A percentile compares a stretch with the other conserved stretches of the same genome.
Conservation (phyloP, 92 coral and sea anemone species). For the Porites divaricata region DNA sequence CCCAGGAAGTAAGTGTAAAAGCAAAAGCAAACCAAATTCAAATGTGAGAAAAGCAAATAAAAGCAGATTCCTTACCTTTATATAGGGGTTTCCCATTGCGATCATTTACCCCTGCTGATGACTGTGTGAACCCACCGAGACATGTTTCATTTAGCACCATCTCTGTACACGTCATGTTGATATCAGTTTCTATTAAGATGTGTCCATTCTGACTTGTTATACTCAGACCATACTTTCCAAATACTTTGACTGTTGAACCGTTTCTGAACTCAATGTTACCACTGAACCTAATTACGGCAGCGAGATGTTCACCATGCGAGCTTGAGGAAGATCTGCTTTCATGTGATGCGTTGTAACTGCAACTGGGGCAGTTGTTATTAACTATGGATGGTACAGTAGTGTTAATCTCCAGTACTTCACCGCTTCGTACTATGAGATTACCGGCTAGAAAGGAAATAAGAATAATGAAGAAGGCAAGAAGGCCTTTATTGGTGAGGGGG, state of each 20-base stretch:
- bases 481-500: too few relatives aligned
- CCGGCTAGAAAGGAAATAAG: background rate
- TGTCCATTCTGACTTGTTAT: slow-evolving; percentile 38
- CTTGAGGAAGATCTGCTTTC: background rate
- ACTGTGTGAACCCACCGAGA: slow-evolving; percentile 57
- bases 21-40: too few relatives aligned
- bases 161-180: slow-evolving; percentile 39
- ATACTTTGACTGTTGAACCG: slow-evolving; percentile 20
- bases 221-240: slow-evolving; percentile 37
- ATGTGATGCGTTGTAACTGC: background rate
- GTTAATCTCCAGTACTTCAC: slow-evolving; percentile 15
- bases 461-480: background rate
- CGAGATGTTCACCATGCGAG: background rate
- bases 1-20: too few relatives aligned
- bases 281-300: slow-evolving; percentile 21
- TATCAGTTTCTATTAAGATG: slow-evolving; percentile 37
- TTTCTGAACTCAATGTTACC: slow-evolving; percentile 26
- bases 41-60: background rate
- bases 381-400: slow-evolving; percentile 1
- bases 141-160: slow-evolving; percentile 18
- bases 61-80: background rate
- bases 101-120: too few relatives aligned
- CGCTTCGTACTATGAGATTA: background rate
- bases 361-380: background rate
- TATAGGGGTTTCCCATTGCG: too few relatives aligned